Evolutionary conservation across 2,797 vertebrate genomes (phyloP).

Genomic region (Dicrostonyx torquatus): DNA sequence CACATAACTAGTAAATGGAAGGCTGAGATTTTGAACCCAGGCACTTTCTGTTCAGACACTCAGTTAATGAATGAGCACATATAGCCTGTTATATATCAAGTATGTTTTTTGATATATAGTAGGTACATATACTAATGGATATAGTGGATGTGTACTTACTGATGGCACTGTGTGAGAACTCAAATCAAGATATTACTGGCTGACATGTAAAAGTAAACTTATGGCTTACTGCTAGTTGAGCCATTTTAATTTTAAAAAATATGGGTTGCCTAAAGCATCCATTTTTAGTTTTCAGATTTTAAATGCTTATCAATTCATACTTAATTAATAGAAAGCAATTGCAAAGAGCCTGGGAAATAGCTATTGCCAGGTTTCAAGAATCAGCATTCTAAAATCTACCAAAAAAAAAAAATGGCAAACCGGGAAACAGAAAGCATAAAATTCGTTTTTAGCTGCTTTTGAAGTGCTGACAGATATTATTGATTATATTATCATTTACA

Average conservation of each 20-base stretch:
- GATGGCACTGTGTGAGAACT: neutral
- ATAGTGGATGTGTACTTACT: neutral
- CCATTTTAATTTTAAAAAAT: conserved; percentile 34
- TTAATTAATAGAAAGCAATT: conserved; percentile 72
- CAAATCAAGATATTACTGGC: neutral
- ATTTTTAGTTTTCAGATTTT: conserved; percentile 66
- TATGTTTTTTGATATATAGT: neutral
- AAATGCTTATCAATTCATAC: conserved; percentile 59
- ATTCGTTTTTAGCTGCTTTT: conserved; percentile 53
- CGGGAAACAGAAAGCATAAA: conserved; percentile 55
- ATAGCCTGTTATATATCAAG: neutral
- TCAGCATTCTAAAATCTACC: conserved; percentile 58
- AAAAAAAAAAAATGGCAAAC: conserved; percentile 51
- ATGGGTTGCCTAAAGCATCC: neutral
- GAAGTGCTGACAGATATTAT: conserved; percentile 60
- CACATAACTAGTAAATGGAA: neutral
- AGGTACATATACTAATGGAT: neutral
- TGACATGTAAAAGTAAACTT: neutral
- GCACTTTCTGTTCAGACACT: neutral
- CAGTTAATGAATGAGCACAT: neutral
- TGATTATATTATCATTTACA: conserved; percentile 68
- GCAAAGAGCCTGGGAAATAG: conserved; percentile 66
- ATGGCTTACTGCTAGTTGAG: conserved; percentile 15
- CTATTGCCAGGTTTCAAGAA: conserved; percentile 66
- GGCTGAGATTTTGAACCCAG: neutral